Evolutionary conservation across 2,113 vertebrate genomes (phyloP), one percentile per base, ranked within the genome.

Genomic region (Hystrix cristata): DNA sequence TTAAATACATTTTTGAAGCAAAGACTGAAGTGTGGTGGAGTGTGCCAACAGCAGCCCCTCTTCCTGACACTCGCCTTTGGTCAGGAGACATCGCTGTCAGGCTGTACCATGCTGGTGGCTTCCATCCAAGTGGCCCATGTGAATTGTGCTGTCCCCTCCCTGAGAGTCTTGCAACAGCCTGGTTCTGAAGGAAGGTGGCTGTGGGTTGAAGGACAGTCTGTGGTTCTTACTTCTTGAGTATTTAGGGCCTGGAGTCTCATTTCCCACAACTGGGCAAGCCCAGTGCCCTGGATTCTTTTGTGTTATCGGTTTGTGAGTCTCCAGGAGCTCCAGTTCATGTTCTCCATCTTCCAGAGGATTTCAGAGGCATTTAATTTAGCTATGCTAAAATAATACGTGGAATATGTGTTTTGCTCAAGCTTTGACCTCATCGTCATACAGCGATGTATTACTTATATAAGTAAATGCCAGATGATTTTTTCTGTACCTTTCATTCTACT

Each of bases 401-500:
- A 86, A 93, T 81, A 95, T 48, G 5, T 71, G 7, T 93, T 38
- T 94, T 91, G 60, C 79, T 94, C 53, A 94, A 78, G 25, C 18
- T 86, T 86, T 62, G 67, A 18, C 25, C 14, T 90, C 43, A 38
- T 82, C 59, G 34, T 67, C 46, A 81, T 67, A 69, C 43, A 62
- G 38, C 88, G 51, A 57, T 59, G 43, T 34, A 85, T 90, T 59
- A 76, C 53, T 87, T 93, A 86, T 93, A 65, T 55, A 95, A 95
- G 60, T 89, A 96, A 93, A 87, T 86, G 43, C 79, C 48, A 82
- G 11, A 71, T 83, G 83, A 79, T 86, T 83, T 96, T 94, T 86
- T 87, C 65, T 84, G 0, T 48, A 95, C 81, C 19, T 81, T 84
- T 76, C 34, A 80, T 90, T 96, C 27, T 86, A 25, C 88, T 83